These are phyloP conservation scores for Odobenus rosmarus DNA, from an alignment of 2,113 vertebrate genomes.

Conservation along the genomic window DNA sequence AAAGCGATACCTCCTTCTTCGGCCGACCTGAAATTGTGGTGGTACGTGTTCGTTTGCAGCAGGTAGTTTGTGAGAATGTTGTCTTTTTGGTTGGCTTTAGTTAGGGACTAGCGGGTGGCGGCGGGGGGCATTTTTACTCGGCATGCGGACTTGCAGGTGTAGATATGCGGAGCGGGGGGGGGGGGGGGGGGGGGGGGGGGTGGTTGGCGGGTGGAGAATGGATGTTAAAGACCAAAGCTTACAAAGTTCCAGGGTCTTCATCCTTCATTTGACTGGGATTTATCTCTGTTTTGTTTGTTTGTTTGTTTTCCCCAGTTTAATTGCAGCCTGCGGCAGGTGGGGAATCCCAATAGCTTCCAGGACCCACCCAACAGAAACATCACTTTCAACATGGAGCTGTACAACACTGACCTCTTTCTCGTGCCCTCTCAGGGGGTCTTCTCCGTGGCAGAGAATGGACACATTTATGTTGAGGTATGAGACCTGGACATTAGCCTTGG, in stretches of 20 bases:
- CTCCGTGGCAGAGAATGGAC: conserved; percentile 89
- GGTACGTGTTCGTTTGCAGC: conserved; percentile 79
- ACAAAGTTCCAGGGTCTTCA: neutral
- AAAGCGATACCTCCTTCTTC: conserved; percentile 81
- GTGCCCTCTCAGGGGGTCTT: conserved; percentile 87
- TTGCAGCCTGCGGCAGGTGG: conserved; percentile 88
- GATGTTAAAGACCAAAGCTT: neutral
- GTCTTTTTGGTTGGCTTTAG: neutral
- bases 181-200: neutral
- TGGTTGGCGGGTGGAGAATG: neutral
- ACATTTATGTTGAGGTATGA: conserved; percentile 96
- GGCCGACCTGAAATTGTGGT: conserved; percentile 84
- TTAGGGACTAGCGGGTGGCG: neutral
- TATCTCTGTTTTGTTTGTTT: neutral
- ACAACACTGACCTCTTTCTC: conserved; percentile 86
- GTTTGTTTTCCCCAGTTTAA: conserved; percentile 90
- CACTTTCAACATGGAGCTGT: conserved; percentile 93
- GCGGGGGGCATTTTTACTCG: too few relatives aligned
- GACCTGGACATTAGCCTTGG: neutral
- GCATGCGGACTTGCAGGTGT: too few relatives aligned
- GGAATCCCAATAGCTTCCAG: conserved; percentile 66
- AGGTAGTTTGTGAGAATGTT: neutral
- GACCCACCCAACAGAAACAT: conserved; percentile 84
- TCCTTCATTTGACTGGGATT: neutral
- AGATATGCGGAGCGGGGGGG: too few relatives aligned